A percentile compares a stretch with the other conserved stretches of the same genome.
These are phyloP conservation scores for Amphiprion percula DNA, from an alignment of 2,113 vertebrate genomes.

Conservation along the genomic window DNA sequence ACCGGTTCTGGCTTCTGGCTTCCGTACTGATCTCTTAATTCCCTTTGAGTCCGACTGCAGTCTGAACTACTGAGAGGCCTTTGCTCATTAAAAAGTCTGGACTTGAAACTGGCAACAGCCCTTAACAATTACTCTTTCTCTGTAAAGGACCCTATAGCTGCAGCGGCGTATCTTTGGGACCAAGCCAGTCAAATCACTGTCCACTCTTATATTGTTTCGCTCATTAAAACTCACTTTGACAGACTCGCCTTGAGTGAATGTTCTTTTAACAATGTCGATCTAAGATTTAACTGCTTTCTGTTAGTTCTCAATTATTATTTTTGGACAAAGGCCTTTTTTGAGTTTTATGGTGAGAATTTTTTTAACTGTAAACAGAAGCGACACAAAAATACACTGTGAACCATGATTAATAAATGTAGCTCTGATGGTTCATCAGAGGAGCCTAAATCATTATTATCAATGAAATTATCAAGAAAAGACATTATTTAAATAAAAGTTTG, in stretches of 20 bases:
- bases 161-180: neutral
- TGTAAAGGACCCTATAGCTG: neutral
- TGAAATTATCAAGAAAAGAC: neutral
- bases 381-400: neutral
- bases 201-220: neutral
- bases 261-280: conserved; percentile 1
- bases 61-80: neutral
- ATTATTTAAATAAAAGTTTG: neutral
- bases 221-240: conserved; percentile 36
- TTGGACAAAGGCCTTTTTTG: neutral
- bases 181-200: neutral
- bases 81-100: conserved; percentile 46
- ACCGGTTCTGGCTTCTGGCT: conserved; percentile 1
- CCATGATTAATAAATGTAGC: neutral
- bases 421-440: neutral
- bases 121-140: conserved; percentile 7
- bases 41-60: conserved; percentile 9
- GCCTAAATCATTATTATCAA: neutral
- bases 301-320: neutral
- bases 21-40: conserved; percentile 25
- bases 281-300: neutral
- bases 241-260: neutral
- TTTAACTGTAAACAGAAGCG: neutral
- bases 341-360: neutral
- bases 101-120: conserved; percentile 25